phyloP scores from a whole-genome alignment of 2,797 vertebrate species.

The Chiroxiphia lanceolata region DNA sequence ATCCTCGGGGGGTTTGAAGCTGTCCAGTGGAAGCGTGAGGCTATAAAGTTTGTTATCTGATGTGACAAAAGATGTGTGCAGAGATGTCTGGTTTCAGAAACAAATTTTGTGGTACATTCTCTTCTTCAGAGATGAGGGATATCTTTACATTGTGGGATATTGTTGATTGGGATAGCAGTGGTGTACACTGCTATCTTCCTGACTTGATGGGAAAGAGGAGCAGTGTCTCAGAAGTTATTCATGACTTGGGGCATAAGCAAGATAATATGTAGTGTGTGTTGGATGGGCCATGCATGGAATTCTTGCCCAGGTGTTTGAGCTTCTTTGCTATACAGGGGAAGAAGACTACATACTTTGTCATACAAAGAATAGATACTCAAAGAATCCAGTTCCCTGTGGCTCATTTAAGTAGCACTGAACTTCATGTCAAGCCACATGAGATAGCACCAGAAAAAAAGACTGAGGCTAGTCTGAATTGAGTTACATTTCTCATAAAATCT shows the following conservation, averaged over 20 bases:
- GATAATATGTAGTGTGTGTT: neutral
- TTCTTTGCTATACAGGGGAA: neutral
- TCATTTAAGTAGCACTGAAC: neutral
- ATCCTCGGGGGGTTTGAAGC: neutral
- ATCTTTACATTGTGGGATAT: neutral
- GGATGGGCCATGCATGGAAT: neutral
- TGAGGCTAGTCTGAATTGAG: neutral
- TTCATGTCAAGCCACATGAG: neutral
- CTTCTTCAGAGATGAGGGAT: neutral
- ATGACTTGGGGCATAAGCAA: neutral
- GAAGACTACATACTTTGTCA: neutral
- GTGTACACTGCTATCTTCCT: neutral
- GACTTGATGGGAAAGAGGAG: neutral
- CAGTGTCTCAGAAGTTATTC: neutral
- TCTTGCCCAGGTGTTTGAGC: neutral
- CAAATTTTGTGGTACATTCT: neutral
- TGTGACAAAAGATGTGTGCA: neutral
- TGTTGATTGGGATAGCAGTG: no score
- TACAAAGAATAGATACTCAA: neutral
- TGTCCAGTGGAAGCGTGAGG: neutral
- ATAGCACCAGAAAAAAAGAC: neutral
- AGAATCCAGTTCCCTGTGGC: neutral
- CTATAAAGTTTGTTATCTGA: neutral
- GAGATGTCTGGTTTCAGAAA: neutral
- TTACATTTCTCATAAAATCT: neutral